Evolutionary conservation across 2,888 invertebrate genomes (phyloP), one percentile per base, ranked within the genome.

Genomic region (Neoitamus cyanurus): DNA sequence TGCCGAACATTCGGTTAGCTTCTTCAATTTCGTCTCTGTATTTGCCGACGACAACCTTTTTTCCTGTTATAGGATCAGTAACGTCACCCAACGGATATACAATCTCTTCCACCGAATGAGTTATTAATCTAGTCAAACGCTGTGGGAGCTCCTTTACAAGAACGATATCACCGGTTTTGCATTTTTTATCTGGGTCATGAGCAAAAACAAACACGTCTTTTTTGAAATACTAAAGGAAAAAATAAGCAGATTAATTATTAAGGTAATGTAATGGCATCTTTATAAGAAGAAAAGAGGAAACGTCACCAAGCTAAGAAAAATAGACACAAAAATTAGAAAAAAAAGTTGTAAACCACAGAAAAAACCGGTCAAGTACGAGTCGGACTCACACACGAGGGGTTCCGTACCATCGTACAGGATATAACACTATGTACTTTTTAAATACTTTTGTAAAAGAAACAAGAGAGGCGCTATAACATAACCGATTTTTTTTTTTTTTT

Each of bases 41-140:
- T 88, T 92, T 92, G 86, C 93, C 94, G 80, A 93, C 94, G 0
- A 95, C 94, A 58, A 95, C 94, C 90, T 95, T 95, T 89, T 96
- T 96, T 15, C 95, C 96, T 69, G 96, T 95, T 30, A 97, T 92
- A 1, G 97, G 97, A 91, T 97, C 97, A n/a, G 94, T 95, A 80
- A 97, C 92, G 91, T 97, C 96, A 87, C 97, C 97, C 87, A 95
- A 92, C 1, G 95, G 95, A 90, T 96, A 96, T 15, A 97, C 93
- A 4, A 97, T 93, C 89, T 97, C 94, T 88, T 95, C 93, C 0
- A 97, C 94, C 92, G 94, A 93, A 89, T 97, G 97, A 6, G 96
- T 95, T 9, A 97, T 95, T 1, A 96, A 90, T 85, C 94, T 94
- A 0, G 96, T 96, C 86, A 96, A 88, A 90, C 94, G 95, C 85